These are phyloP conservation scores for Falco biarmicus DNA, from an alignment of 2,797 vertebrate genomes.

Conservation along the genomic window DNA sequence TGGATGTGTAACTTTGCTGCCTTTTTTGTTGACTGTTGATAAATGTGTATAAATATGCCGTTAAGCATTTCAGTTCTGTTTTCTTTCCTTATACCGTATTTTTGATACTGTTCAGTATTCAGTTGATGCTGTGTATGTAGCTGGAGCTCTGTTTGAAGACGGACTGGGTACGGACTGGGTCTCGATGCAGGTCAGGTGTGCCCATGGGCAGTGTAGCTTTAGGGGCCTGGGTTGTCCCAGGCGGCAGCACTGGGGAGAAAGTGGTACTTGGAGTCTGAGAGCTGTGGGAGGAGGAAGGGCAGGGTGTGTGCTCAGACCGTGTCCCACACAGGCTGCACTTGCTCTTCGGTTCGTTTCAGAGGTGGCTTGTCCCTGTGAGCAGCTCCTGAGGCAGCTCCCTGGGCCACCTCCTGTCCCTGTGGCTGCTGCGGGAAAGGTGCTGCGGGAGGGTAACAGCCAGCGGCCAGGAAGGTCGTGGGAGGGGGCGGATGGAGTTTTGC, in stretches of 20 bases:
- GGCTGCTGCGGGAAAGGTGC: neutral
- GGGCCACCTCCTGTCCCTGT: neutral
- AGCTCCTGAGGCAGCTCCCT: neutral
- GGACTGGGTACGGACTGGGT: neutral
- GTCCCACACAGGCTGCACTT: fast-evolving
- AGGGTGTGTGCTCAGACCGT: neutral
- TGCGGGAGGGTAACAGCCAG: neutral
- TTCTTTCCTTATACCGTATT: conserved; percentile 36
- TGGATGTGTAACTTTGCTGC: conserved; percentile 73
- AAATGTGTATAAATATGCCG: conserved; percentile 71
- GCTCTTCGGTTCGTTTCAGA: neutral
- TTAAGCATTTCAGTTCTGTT: conserved; percentile 56
- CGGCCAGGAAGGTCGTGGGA: fast-evolving
- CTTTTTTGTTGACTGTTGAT: conserved; percentile 66
- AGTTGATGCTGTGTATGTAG: conserved; percentile 50
- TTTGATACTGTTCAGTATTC: conserved; percentile 71
- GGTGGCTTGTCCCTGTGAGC: neutral
- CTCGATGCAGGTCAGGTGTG: neutral
- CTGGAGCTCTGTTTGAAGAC: conserved; percentile 61
- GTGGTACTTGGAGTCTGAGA: neutral
- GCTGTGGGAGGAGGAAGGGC: neutral
- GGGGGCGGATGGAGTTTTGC: neutral
- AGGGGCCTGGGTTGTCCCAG: neutral
- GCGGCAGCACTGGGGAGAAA: neutral
- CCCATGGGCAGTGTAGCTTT: neutral